Base-by-base conservation (phyloP, 2,888 invertebrate species). In the Platycheirus albimanus region DNA sequence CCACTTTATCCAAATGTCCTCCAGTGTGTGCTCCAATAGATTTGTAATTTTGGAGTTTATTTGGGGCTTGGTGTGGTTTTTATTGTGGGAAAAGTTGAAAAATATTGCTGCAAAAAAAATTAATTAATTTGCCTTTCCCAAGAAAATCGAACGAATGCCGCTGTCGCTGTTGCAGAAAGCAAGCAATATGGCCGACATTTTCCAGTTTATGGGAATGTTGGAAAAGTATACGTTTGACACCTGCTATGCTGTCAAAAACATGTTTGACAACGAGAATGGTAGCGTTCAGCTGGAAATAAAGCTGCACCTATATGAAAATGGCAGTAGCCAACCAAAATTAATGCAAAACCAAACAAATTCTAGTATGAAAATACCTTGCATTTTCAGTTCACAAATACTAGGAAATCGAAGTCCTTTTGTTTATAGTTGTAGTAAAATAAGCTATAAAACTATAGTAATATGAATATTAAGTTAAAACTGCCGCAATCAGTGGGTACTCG, bases 131-230 rank as follows among this genome's bases (percentile, higher is more conserved):
- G 70, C 51, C 43, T 76, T 64, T 28, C 28, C 61, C 47, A 63
- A 66, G 61, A 77, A 76, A 77, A 81, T 81, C 81, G 77, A 81
- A 81, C 24, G 58, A 81, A 81, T 67, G 81, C 77, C 81, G 81
- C 77, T 72, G 71, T 51, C n/a, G n/a, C n/a, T n/a, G n/a, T n/a
- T 43, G 61, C 61, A 63, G 28, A 64, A 56, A 28, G 17, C n/a
- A 38, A 45, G 61, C 61, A 81, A 81, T 36, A 81, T 81, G 81
- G 81, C 77, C 19, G 81, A 54, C 8, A 3, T n/a, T 8, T 71
- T 77, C 71, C 67, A 81, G 4, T 56, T n/a, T n/a, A 36, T 52
- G 36, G 63, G 49, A 69, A 47, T 11, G 1, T 10, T 64, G 63
- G 58, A 70, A 79, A 2, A 0, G 15, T 17, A 7, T 24, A 19